A percentile compares a stretch with the other conserved stretches of the same genome.
Evolutionary conservation across 1,140 invertebrate species (phyloP).

Genomic region (Drosophila asahinai): DNA sequence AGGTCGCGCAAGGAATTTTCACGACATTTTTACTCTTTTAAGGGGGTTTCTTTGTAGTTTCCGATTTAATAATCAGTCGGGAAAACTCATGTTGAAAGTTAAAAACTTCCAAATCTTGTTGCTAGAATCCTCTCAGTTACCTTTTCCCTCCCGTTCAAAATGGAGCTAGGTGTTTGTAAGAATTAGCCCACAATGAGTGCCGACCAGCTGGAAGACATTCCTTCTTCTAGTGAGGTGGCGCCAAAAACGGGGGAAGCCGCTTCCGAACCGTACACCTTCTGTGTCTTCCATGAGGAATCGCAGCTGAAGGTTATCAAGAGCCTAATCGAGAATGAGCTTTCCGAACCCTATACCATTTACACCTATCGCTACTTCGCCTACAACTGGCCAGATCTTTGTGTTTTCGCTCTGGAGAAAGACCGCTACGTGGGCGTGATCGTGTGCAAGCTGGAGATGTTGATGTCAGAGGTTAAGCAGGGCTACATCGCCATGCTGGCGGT

Average conservation of each 20-base stretch:
- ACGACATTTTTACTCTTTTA: slow-evolving; percentile 25
- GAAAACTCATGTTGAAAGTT: not conserved
- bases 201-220: not conserved
- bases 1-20: slow-evolving; percentile 30
- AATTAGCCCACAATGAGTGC: not conserved
- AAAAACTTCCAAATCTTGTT: not conserved
- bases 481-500: slow-evolving; percentile 99
- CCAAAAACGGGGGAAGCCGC: not conserved
- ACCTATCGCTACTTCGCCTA: slow-evolving; percentile 99
- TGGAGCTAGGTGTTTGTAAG: not conserved
- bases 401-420: slow-evolving; percentile 93
- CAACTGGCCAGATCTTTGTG: slow-evolving; percentile 99
- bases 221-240: not conserved
- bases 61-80: not conserved
- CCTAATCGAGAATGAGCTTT: slow-evolving; percentile 98
- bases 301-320: slow-evolving; percentile 91
- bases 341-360: slow-evolving; percentile 99
- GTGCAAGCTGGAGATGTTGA: slow-evolving; percentile 94
- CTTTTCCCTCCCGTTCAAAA: not conserved
- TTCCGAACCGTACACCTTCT: slow-evolving; percentile 6
- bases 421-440: slow-evolving; percentile 98
- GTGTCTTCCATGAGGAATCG: slow-evolving; percentile 44
- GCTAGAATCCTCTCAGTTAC: not conserved
- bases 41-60: not conserved
- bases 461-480: slow-evolving; percentile 91